Percentiles rank a stretch among this genome's conserved stretches.
These are phyloP conservation scores for Nasonia vitripennis DNA, from an alignment of 1,140 invertebrate genomes.

Conservation along the genomic window DNA sequence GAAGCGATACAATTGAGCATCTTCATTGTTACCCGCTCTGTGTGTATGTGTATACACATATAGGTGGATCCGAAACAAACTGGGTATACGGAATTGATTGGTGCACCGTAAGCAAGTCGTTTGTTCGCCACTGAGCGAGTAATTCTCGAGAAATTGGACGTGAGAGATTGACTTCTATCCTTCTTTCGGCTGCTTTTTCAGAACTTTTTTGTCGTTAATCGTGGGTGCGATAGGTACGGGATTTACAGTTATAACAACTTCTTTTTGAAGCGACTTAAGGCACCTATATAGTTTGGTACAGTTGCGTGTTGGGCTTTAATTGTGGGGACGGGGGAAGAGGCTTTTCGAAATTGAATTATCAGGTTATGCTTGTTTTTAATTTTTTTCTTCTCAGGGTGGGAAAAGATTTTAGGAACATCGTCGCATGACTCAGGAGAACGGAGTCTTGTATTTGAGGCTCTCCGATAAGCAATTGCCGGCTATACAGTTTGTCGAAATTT, in stretches of 20 bases:
- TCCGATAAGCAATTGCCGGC: background rate
- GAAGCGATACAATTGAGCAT: background rate
- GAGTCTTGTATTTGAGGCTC: background rate
- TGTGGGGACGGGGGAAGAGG: background rate
- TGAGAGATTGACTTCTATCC: background rate
- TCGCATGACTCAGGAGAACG: too few species aligned
- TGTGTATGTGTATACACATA: too few species aligned
- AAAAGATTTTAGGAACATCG: too few species aligned
- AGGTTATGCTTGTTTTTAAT: background rate
- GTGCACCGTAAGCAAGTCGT: background rate
- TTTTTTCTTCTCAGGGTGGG: background rate
- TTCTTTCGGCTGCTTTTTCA: background rate
- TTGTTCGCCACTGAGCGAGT: background rate
- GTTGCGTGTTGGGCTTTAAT: background rate
- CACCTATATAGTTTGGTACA: background rate
- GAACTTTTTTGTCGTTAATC: background rate
- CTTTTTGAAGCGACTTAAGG: background rate
- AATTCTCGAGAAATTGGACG: background rate
- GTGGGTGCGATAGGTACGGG: background rate
- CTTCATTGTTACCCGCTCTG: conserved; percentile 7
- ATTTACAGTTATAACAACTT: conserved; percentile 25
- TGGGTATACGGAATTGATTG: background rate
- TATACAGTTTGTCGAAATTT: background rate
- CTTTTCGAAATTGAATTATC: conserved; percentile 9
- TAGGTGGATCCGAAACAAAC: background rate